phyloP scores from a whole-genome alignment of 1,140 invertebrate species.

The Drosophila asahinai region DNA sequence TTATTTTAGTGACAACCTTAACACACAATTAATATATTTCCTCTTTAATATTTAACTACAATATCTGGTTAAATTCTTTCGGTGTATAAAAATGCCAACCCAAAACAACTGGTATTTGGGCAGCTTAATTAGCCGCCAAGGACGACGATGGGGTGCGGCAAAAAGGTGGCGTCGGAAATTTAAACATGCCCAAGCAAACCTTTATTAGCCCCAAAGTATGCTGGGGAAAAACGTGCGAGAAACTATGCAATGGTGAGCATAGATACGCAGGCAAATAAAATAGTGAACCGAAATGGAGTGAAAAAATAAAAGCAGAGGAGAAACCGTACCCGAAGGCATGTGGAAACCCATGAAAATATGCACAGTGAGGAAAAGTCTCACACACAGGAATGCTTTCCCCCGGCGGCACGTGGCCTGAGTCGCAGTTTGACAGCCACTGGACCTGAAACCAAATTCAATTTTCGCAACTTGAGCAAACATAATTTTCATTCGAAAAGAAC shows the following conservation, averaged over 20 bases:
- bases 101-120: constrained; percentile 37
- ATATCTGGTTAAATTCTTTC: background rate
- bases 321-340: constrained; percentile 16
- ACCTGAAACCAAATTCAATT: constrained; percentile 63
- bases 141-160: background rate
- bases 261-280: constrained; percentile 31
- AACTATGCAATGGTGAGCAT: constrained; percentile 62
- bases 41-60: background rate
- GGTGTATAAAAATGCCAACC: constrained; percentile 14
- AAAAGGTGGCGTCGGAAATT: constrained; percentile 8
- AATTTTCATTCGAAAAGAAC: constrained; percentile 53
- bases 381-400: constrained; percentile 9
- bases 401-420: constrained; percentile 26
- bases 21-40: no score
- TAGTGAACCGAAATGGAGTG: constrained; percentile 19
- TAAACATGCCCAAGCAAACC: constrained; percentile 47
- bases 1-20: no score
- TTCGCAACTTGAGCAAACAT: constrained; percentile 62
- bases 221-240: constrained; percentile 45
- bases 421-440: constrained; percentile 47
- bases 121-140: constrained; percentile 47
- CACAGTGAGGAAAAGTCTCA: constrained; percentile 14
- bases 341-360: constrained; percentile 25
- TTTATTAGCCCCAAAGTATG: constrained; percentile 73
- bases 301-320: background rate